Conservation (phyloP, 92 coral and sea anemone species). For the Bergia sp. region DNA sequence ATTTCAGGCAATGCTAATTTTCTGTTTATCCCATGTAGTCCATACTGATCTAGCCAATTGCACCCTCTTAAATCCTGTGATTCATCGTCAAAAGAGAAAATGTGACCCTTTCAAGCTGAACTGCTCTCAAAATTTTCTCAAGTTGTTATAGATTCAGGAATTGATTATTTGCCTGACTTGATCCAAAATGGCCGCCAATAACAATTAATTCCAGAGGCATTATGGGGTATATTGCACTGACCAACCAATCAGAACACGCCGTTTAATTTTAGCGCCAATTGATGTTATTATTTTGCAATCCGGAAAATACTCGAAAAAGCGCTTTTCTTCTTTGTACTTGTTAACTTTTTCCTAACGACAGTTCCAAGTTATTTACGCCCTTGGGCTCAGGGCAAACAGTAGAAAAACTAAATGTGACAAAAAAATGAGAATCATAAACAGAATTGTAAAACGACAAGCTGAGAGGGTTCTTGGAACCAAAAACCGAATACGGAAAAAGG, state of each 20-base stretch:
- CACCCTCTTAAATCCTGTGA: background rate
- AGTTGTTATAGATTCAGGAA: conserved; percentile 51
- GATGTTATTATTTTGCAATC: conserved; percentile 7
- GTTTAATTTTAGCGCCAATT: conserved; percentile 46
- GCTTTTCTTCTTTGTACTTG: background rate
- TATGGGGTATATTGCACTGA: conserved; percentile 45
- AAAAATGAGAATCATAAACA: background rate
- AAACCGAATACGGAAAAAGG: background rate
- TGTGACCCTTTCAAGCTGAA: conserved; percentile 11
- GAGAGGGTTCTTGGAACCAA: background rate
- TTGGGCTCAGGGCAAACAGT: background rate
- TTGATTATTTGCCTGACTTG: conserved; percentile 52
- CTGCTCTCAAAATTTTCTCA: conserved; percentile 30
- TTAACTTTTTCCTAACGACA: background rate
- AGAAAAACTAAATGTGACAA: background rate
- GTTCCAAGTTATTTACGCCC: background rate
- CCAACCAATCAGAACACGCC: conserved; percentile 68
- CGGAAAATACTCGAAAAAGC: conserved; percentile 24
- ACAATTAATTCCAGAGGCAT: conserved; percentile 46
- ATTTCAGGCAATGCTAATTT: background rate
- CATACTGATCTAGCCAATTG: background rate
- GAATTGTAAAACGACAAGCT: conserved; percentile 22
- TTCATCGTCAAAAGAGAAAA: conserved; percentile 9
- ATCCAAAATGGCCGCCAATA: conserved; percentile 98
- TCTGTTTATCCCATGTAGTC: conserved; percentile 29